Percentiles rank a stretch among this genome's conserved stretches.
Conservation (phyloP, 35 echinoderm and acorn worm genomes). For the Hemicentrotus pulcherrimus region DNA sequence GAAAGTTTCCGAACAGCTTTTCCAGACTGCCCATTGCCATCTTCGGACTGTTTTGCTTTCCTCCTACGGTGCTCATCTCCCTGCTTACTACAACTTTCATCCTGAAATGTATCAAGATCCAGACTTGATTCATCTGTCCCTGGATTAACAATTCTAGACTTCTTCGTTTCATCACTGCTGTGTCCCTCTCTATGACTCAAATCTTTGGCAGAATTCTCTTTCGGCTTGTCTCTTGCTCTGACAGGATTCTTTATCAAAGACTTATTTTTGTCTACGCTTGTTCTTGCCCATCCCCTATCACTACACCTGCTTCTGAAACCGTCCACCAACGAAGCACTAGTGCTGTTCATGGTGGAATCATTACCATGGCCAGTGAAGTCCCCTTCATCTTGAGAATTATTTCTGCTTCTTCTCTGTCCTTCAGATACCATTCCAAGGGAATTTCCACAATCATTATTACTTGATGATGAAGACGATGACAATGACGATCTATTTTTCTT, state of each 20-base stretch:
- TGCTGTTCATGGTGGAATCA: neutral
- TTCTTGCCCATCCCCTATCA: neutral
- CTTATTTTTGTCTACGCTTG: neutral
- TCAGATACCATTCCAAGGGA: neutral
- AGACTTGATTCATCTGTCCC: neutral
- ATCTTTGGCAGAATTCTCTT: neutral
- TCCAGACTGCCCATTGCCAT: neutral
- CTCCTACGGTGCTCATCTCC: neutral
- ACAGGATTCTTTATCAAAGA: neutral
- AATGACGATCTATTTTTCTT: neutral
- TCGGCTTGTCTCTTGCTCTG: neutral
- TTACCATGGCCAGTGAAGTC: neutral
- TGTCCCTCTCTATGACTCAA: neutral
- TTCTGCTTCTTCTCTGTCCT: neutral
- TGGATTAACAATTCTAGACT: neutral
- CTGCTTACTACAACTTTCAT: neutral
- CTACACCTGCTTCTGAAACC: neutral
- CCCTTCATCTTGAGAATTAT: neutral
- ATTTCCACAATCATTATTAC: neutral
- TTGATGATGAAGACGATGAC: neutral
- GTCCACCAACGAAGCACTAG: constrained; percentile 15
- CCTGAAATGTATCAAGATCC: neutral
- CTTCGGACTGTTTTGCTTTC: neutral
- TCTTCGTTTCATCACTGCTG: neutral
- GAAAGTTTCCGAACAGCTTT: neutral